Evolutionary conservation across 2,888 invertebrate genomes (phyloP).

Genomic region (Leucoma salicis): DNA sequence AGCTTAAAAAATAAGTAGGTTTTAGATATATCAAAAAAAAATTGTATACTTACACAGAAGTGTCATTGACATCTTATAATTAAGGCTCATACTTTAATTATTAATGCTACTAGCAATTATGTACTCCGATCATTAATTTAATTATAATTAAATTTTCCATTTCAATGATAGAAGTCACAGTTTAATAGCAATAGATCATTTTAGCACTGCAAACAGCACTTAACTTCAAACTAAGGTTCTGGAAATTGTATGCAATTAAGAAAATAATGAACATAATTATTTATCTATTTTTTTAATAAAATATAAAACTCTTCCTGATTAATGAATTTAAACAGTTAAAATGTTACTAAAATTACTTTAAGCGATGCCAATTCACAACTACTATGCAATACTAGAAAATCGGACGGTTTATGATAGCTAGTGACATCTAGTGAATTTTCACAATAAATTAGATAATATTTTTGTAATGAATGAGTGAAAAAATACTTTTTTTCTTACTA

Average conservation of each 20-base stretch:
- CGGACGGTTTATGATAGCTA: conserved; percentile 46
- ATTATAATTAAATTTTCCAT: conserved; percentile 67
- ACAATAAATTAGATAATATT: conserved; percentile 15
- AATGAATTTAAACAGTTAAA: background rate
- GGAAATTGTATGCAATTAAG: background rate
- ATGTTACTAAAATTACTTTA: conserved; percentile 11
- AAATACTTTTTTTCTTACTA: conserved; percentile 49
- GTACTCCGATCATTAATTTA: conserved; percentile 66
- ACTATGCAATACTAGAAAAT: conserved; percentile 16
- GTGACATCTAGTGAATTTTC: conserved; percentile 25
- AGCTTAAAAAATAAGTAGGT: conserved; percentile 34
- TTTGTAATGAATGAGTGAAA: conserved; percentile 53
- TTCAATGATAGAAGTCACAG: conserved; percentile 54
- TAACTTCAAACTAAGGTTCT: background rate
- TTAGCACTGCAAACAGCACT: conserved; percentile 1
- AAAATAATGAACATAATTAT: no score
- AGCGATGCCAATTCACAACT: conserved; percentile 22
- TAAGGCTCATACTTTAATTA: conserved; percentile 4
- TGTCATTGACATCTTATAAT: conserved; percentile 27
- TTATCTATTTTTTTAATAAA: no score
- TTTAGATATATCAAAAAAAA: conserved; percentile 6
- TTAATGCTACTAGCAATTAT: conserved; percentile 2
- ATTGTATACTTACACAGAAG: conserved; percentile 16
- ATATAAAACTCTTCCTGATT: conserved; percentile 4
- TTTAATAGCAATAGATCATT: conserved; percentile 11